Base-by-base conservation (phyloP, 2,888 invertebrate genomes). In the Acanthacorydalis orientalis region DNA sequence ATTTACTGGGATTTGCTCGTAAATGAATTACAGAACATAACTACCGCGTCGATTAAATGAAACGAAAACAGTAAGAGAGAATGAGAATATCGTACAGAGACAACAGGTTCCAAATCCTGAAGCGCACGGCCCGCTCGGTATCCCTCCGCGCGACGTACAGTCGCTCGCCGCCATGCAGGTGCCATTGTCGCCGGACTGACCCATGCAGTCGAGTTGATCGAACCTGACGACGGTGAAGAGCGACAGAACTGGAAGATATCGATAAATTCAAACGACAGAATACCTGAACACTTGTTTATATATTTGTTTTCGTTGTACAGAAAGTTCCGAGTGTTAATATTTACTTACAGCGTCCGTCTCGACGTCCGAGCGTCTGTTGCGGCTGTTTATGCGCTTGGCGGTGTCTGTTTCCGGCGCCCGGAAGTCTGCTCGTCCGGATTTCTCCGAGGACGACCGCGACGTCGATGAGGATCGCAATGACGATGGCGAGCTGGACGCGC, bases 221-320 rank as follows among this genome's bases (percentile, higher is more conserved):
- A 88, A 83, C 51, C 83, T 80, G 34, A 88, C 78, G 56, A 87
- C 73, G 1, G 84, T 83, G 59, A 90, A 85, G 11, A 90, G 64
- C 0, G 87, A 82, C 9, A 89, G 62, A 63, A 89, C 89, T 89
- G 63, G 10, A 62, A 64, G 51, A 47, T 44, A 11, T n/a, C n/a
- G n/a, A n/a, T n/a, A n/a, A n/a, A n/a, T n/a, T n/a, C n/a, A n/a
- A n/a, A n/a, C n/a, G n/a, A n/a, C n/a, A n/a, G n/a, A n/a, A n/a
- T n/a, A n/a, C n/a, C n/a, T n/a, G n/a, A n/a, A n/a, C n/a, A n/a
- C n/a, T n/a, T n/a, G n/a, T n/a, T n/a, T n/a, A n/a, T n/a, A n/a
- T n/a, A n/a, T n/a, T n/a, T n/a, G n/a, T n/a, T n/a, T n/a, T n/a
- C n/a, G n/a, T n/a, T n/a, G n/a, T n/a, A n/a, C n/a, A n/a, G n/a